Base-by-base conservation (phyloP, 2,888 invertebrate genomes). In the Mythimna lalbum region DNA sequence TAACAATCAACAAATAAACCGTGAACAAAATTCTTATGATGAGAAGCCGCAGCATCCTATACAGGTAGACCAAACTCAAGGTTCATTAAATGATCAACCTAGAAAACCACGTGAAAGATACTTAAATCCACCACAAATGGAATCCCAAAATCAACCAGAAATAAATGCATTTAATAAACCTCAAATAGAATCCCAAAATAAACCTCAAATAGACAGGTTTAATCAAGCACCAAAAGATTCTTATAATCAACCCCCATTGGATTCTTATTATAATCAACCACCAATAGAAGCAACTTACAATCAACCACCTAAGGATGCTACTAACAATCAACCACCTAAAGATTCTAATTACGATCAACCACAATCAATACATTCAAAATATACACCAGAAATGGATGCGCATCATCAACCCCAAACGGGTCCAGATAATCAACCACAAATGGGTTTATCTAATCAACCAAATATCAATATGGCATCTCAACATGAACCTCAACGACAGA, bases 191-290 rank as follows among this genome's bases (percentile, higher is more conserved):
- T 23, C 7, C 33, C 53, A 71, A 39, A 66, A 63, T 23, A 59
- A 33, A 64, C 53, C 59, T 60, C 47, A 49, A 21, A 33, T 52
- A 12, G 31, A 57, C 9, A 39, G 7, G 4, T n/a, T 21, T 27
- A 63, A 77, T 52, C 77, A 63, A 77, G 63, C 55, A 14, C 64
- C n/a, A n/a, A n/a, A n/a, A n/a, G n/a, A n/a, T n/a, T n/a, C n/a
- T n/a, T n/a, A n/a, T n/a, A n/a, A n/a, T n/a, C n/a, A n/a, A n/a
- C n/a, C n/a, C n/a, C n/a, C n/a, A n/a, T n/a, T n/a, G n/a, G n/a
- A n/a, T n/a, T n/a, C n/a, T n/a, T n/a, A n/a, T n/a, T n/a, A n/a
- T n/a, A n/a, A n/a, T 14, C 47, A 43, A 27, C 66, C 56, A 33
- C 71, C 62, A 33, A n/a, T 43, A 9, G 39, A 50, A 4, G 14